Conservation (phyloP, 1,140 invertebrate species). For the Neuroterus valhalla region DNA sequence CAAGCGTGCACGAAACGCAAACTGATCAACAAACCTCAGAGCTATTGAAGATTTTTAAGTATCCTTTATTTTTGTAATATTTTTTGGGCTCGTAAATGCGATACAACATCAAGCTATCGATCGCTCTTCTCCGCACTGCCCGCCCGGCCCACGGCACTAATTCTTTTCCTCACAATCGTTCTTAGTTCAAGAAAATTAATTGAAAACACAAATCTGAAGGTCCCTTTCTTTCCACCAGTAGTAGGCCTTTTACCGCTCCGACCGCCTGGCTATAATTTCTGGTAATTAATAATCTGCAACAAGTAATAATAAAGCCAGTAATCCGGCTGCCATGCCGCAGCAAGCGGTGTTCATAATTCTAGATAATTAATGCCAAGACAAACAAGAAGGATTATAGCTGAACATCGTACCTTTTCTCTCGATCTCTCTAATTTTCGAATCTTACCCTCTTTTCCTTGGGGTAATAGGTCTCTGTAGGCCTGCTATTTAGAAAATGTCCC, state of each 20-base stretch:
- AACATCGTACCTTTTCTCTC: constrained; percentile 53
- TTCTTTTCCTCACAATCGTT: constrained; percentile 63
- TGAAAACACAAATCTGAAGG: constrained; percentile 70
- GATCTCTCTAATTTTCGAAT: constrained; percentile 47
- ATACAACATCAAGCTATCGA: constrained; percentile 49
- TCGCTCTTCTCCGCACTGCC: constrained; percentile 42
- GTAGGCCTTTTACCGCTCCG: constrained; percentile 50
- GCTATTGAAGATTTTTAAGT: no score
- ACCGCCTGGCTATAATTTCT: constrained; percentile 65
- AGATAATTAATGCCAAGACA: constrained; percentile 76
- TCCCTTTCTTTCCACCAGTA: constrained; percentile 58
- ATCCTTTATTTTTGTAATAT: not conserved
- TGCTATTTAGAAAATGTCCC: not conserved
- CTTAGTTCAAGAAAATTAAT: constrained; percentile 72
- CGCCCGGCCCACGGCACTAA: constrained; percentile 56
- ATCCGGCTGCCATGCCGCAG: constrained; percentile 67
- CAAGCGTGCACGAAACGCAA: no score
- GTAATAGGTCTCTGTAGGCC: not conserved
- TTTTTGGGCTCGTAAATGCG: constrained; percentile 6
- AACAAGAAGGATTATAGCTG: constrained; percentile 70
- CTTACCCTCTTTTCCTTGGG: constrained; percentile 43
- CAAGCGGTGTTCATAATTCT: constrained; percentile 73
- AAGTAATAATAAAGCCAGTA: constrained; percentile 74
- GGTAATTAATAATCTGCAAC: constrained; percentile 76
- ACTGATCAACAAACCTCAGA: no score